Conservation (phyloP, 2,888 invertebrate species). For the Clusia tigrina region DNA sequence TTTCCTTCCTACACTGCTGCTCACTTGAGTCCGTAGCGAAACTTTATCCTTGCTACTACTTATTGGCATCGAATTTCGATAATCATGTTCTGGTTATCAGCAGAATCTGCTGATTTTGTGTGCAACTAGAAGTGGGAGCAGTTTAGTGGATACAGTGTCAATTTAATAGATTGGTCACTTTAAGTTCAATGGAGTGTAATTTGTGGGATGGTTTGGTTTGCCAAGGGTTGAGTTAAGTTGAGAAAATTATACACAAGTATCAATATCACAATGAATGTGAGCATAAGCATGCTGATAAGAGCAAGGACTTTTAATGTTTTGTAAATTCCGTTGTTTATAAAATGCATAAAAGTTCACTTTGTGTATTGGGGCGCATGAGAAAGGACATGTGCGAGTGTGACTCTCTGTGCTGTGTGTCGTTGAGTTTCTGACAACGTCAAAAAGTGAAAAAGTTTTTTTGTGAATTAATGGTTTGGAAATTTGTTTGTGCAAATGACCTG, state of each 20-base stretch:
- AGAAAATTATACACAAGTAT: too few relatives aligned
- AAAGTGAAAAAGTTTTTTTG: constrained; percentile 42
- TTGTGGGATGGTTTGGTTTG: too few relatives aligned
- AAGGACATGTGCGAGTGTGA: neutral
- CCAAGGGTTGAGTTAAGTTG: too few relatives aligned
- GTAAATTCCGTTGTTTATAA: neutral
- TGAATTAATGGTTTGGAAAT: constrained; percentile 52
- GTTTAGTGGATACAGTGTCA: neutral
- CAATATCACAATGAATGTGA: too few relatives aligned
- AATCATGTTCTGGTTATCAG: constrained; percentile 6
- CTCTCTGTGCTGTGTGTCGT: neutral
- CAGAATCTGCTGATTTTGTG: neutral
- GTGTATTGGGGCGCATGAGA: neutral
- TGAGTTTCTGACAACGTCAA: neutral
- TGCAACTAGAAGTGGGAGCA: neutral
- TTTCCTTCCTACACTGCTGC: neutral
- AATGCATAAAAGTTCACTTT: neutral
- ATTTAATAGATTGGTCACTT: constrained; percentile 4
- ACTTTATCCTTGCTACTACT: constrained; percentile 10
- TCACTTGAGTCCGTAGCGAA: neutral
- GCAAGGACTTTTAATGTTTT: neutral
- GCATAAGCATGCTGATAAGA: too few relatives aligned
- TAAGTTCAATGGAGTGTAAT: neutral
- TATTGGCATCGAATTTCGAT: constrained; percentile 11
- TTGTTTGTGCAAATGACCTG: constrained; percentile 34